Percentiles rank a stretch among this genome's conserved stretches.
Conservation (phyloP, 1,140 invertebrate species). For the Calosoma granatense region DNA sequence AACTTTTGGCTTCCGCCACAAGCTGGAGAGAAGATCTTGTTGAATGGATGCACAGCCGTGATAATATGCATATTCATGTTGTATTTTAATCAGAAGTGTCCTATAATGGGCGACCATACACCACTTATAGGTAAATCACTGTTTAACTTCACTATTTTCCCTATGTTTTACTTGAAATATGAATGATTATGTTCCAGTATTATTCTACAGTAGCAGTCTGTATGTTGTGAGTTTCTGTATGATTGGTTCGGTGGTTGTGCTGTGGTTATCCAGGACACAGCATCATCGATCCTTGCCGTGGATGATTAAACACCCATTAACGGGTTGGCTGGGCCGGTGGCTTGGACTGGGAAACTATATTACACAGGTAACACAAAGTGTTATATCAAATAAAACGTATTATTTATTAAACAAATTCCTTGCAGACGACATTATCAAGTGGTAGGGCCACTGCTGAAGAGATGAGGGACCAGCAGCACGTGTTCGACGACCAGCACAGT, state of each 20-base stretch:
- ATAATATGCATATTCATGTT: constrained; percentile 49
- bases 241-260: constrained; percentile 50
- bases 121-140: constrained; percentile 48
- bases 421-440: background rate
- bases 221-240: constrained; percentile 49
- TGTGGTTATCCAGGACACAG: constrained; percentile 36
- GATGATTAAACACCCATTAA: constrained; percentile 41
- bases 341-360: constrained; percentile 35
- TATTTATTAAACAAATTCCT: constrained; percentile 16
- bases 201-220: constrained; percentile 45
- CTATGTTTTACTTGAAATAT: background rate
- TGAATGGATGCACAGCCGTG: constrained; percentile 47
- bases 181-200: constrained; percentile 26
- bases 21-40: constrained; percentile 50
- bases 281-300: constrained; percentile 43
- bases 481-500: constrained; percentile 18
- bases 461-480: constrained; percentile 28
- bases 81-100: constrained; percentile 51
- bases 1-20: constrained; percentile 56
- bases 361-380: constrained; percentile 21
- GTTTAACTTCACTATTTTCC: constrained; percentile 2
- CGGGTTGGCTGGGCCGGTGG: constrained; percentile 40
- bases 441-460: constrained; percentile 33
- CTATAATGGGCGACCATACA: constrained; percentile 46
- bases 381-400: constrained; percentile 18